Conservation (phyloP, 2,888 invertebrate species). For the Drosophila gaucha region DNA sequence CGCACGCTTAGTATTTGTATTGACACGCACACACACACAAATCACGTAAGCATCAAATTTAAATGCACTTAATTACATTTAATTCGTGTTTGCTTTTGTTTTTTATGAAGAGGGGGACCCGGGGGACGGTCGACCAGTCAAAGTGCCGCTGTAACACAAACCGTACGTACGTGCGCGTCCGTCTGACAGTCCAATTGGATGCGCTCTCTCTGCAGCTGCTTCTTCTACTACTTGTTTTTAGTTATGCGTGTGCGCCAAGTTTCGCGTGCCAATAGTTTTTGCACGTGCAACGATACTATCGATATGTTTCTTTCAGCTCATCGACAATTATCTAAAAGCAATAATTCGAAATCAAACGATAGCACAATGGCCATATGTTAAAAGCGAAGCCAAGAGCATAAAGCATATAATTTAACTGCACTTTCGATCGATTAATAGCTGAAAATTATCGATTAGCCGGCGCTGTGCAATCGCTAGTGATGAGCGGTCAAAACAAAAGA, state of each 20-base stretch:
- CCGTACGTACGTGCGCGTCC: slow-evolving; percentile 63
- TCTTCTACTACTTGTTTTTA: slow-evolving; percentile 43
- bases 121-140: slow-evolving; percentile 24
- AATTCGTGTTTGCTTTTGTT: slow-evolving; percentile 56
- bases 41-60: slow-evolving; percentile 68
- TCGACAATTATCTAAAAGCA: slow-evolving; percentile 29
- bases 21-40: slow-evolving; percentile 35
- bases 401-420: background rate
- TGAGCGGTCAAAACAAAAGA: slow-evolving; percentile 59
- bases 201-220: slow-evolving; percentile 49
- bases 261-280: slow-evolving; percentile 57
- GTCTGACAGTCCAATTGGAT: slow-evolving; percentile 59
- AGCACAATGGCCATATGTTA: background rate
- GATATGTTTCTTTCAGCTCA: slow-evolving; percentile 32
- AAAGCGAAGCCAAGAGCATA: slow-evolving; percentile 8
- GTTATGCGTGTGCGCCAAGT: slow-evolving; percentile 63
- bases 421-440: slow-evolving; percentile 34
- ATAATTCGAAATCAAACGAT: slow-evolving; percentile 23
- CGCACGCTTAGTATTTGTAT: slow-evolving; percentile 16
- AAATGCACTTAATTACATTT: slow-evolving; percentile 73
- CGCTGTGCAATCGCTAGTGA: slow-evolving; percentile 48
- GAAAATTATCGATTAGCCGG: slow-evolving; percentile 54
- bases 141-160: slow-evolving; percentile 59
- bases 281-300: slow-evolving; percentile 61
- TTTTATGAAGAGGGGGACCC: slow-evolving; percentile 33